Conservation (phyloP, 2,113 vertebrate species). For the Talpa occidentalis region DNA sequence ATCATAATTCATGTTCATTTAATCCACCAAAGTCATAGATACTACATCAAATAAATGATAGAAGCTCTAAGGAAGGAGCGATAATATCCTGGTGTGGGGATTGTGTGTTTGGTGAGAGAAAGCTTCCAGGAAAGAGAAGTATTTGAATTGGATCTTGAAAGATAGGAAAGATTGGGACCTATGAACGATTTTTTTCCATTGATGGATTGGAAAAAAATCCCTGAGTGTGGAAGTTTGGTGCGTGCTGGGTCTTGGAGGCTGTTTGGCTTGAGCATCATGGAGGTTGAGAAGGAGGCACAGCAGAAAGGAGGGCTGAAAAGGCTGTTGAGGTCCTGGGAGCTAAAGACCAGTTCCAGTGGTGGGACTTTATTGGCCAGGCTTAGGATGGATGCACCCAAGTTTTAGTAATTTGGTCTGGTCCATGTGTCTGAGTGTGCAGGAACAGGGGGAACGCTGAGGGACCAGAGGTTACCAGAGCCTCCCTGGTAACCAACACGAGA, state of each 20-base stretch:
- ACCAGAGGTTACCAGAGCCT: neutral
- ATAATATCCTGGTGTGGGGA: neutral
- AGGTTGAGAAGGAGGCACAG: neutral
- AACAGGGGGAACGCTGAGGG: neutral
- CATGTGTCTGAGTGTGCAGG: neutral
- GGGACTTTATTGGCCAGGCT: neutral
- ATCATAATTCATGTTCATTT: neutral
- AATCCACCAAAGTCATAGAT: neutral
- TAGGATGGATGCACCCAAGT: neutral
- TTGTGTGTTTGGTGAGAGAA: neutral
- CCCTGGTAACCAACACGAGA: neutral
- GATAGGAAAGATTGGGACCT: neutral
- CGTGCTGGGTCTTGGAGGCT: neutral
- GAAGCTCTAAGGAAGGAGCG: neutral
- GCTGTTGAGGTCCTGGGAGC: neutral
- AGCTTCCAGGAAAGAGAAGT: neutral
- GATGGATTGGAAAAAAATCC: neutral
- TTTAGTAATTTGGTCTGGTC: neutral
- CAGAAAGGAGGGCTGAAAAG: neutral
- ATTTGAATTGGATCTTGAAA: neutral
- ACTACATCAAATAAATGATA: neutral
- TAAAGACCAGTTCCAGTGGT: neutral
- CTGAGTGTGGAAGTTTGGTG: neutral
- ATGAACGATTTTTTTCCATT: too few relatives aligned
- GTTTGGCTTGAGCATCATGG: neutral